A percentile compares a stretch with the other conserved stretches of the same genome.
These are phyloP conservation scores for Caenorhabditis latens DNA, from an alignment of 1,140 invertebrate genomes.

Conservation along the genomic window DNA sequence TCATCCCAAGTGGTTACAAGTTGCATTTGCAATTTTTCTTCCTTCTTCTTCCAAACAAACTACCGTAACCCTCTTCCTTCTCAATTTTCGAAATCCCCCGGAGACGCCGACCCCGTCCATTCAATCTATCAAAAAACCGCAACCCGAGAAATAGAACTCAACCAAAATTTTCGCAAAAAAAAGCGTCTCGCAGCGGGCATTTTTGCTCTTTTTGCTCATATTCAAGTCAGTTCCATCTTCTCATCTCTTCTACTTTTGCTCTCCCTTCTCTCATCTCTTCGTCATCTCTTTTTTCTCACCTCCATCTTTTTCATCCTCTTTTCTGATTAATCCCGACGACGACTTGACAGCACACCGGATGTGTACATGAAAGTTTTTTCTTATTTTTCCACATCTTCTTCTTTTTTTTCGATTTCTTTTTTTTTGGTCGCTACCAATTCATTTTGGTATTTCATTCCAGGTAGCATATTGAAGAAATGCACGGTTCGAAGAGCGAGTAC, in stretches of 20 bases:
- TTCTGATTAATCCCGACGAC: not conserved
- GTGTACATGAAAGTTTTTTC: too few relatives aligned
- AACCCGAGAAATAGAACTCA: not conserved
- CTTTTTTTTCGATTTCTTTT: not conserved
- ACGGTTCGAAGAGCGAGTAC: slow-evolving; percentile 40
- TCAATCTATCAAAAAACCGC: slow-evolving; percentile 20
- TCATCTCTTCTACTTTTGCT: not conserved
- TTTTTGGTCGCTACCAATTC: not conserved
- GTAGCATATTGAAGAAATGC: not conserved
- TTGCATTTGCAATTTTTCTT: not conserved
- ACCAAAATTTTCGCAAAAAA: too few relatives aligned
- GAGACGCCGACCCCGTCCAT: not conserved
- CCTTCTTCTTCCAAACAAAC: not conserved
- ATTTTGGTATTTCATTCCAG: not conserved
- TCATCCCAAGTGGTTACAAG: too few relatives aligned
- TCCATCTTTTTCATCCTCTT: not conserved
- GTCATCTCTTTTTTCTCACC: not conserved
- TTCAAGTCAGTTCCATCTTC: slow-evolving; percentile 37
- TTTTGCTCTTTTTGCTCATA: slow-evolving; percentile 14
- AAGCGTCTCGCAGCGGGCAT: not conserved
- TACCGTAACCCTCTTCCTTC: not conserved
- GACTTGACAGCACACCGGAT: not conserved
- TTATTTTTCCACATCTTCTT: too few relatives aligned
- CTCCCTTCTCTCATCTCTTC: not conserved
- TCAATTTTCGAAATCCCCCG: not conserved